Base-by-base conservation (phyloP, 2,888 invertebrate species). In the Heliconius hortense region DNA sequence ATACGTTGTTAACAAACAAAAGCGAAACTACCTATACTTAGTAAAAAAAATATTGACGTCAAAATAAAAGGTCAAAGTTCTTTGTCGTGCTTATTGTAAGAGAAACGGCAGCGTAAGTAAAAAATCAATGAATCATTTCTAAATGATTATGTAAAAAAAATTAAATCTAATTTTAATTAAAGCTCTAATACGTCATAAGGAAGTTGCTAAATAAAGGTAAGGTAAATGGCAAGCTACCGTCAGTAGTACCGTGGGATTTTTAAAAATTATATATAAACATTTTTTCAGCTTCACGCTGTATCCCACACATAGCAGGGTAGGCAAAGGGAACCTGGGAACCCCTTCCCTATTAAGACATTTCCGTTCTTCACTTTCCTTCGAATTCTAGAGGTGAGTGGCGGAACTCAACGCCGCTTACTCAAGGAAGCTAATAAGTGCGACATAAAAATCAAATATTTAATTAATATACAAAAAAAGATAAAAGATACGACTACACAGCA, bases 161-260 rank as follows among this genome's bases (percentile, higher is more conserved):
- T 24, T 13, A 24, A 39, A 56, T 56, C 53, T 56, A 69, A 69
- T 31, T 69, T 69, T 31, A 56, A 53, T 56, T 31, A 31, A 69
- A 56, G 31, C 28, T 31, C 24, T n/a, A 31, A 69, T 11, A 56
- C 28, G 56, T 69, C n/a, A 69, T n/a, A 69, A 56, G 31, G 56
- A 69, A 69, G 53, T 69, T 69, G 28, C 53, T 69, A 31, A 56
- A 69, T 68, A 53, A 31, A 69, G 31, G 4, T 56, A 69, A 64
- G 24, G 66, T 66, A 69, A 69, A 53, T 15, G n/a, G 28, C 69
- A 56, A 26, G 26, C 48, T 31, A 68, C 10, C n/a, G 53, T 28
- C 48, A 48, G 21, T 28, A 28, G 48, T 48, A 48, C 48, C 48
- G 18, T 18, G 18, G 13, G 13, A 68, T n/a, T 69, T 56, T 31